phyloP scores from a whole-genome alignment of 2,113 vertebrate genomes.

The Sinocyclocheilus rhinocerous region DNA sequence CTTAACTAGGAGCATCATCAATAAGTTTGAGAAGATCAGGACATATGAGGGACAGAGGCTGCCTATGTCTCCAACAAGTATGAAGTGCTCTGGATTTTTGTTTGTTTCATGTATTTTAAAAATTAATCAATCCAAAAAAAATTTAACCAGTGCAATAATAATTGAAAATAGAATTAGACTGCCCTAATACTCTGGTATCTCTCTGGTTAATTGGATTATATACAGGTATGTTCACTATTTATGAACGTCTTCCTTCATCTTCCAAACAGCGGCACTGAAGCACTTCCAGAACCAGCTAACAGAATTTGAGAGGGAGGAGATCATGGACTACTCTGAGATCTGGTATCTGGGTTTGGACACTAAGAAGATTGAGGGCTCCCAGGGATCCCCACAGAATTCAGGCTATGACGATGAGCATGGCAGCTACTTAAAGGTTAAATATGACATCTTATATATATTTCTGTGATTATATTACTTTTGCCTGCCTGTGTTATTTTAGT shows the following conservation, averaged over 20 bases:
- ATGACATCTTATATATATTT: not conserved
- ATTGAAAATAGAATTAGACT: not conserved
- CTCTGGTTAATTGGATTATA: not conserved
- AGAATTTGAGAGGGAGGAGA: slow-evolving; percentile 87
- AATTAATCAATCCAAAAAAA: not conserved
- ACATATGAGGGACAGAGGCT: slow-evolving; percentile 74
- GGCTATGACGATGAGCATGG: slow-evolving; percentile 91
- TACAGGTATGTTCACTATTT: not conserved
- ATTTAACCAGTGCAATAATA: not conserved
- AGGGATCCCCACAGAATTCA: slow-evolving; percentile 80
- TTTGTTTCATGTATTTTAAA: slow-evolving; percentile 4
- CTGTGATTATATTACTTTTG: not conserved
- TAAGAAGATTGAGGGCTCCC: slow-evolving; percentile 82
- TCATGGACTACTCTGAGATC: slow-evolving; percentile 87
- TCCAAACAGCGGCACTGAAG: slow-evolving; percentile 83
- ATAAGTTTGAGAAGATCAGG: slow-evolving; percentile 74
- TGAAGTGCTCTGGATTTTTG: not conserved
- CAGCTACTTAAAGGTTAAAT: slow-evolving; percentile 86
- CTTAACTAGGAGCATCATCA: slow-evolving; percentile 70
- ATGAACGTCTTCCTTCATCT: not conserved
- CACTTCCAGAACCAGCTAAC: slow-evolving; percentile 86
- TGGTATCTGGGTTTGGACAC: slow-evolving; percentile 91
- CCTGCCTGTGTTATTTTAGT: not conserved
- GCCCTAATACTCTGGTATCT: not conserved
- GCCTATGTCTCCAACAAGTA: slow-evolving; percentile 88